Evolutionary conservation across 2,888 invertebrate genomes (phyloP).

Genomic region (Diaprepes abbreviatus): DNA sequence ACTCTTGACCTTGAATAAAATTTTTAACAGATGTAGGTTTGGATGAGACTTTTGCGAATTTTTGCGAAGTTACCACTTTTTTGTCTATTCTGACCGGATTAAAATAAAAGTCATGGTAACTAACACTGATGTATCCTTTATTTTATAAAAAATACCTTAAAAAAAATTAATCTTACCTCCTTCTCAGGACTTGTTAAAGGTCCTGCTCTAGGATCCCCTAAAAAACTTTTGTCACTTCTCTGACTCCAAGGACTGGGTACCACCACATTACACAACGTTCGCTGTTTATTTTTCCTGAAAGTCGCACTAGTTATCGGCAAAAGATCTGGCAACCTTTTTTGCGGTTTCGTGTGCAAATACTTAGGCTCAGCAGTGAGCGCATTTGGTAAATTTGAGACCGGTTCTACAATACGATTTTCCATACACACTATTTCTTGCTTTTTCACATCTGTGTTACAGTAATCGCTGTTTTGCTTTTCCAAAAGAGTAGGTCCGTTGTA

Average conservation of each 20-base stretch:
- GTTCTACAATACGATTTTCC: not conserved
- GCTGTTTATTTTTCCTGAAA: conserved; percentile 46
- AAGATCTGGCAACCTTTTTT: conserved; percentile 60
- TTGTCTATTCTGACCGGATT: no score
- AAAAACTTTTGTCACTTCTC: conserved; percentile 60
- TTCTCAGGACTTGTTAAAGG: conserved; percentile 34
- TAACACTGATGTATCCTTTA: no score
- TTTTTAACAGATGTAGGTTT: no score
- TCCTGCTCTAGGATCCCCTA: conserved; percentile 62
- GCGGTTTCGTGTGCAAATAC: conserved; percentile 41
- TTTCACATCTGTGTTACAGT: conserved; percentile 6
- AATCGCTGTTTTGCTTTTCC: not conserved
- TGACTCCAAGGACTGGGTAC: conserved; percentile 74
- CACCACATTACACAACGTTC: conserved; percentile 70
- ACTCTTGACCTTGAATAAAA: no score
- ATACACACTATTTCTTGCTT: not conserved
- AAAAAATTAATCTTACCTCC: conserved; percentile 49
- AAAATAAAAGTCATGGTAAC: no score
- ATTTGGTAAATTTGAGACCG: not conserved
- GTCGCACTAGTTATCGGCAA: conserved; percentile 57
- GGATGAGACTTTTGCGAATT: no score
- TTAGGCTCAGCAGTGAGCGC: not conserved
- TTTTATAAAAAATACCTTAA: no score
- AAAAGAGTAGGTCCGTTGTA: not conserved
- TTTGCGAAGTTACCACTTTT: no score